Evolutionary conservation across 2,888 invertebrate genomes (phyloP).

Genomic region (Drosophila quinaria): DNA sequence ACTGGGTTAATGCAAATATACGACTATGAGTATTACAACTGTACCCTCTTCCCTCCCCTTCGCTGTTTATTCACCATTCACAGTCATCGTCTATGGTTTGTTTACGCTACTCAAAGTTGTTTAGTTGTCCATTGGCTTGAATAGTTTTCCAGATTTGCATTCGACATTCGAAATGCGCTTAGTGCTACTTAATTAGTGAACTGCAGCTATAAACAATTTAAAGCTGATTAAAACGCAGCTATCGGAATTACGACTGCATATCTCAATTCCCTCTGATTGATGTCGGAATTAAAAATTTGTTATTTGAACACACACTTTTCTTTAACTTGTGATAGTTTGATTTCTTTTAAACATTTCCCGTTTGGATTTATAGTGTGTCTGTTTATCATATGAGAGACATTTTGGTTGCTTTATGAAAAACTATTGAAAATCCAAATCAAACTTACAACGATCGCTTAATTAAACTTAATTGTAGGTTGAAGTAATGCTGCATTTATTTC

Average conservation of each 20-base stretch:
- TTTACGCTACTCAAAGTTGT: slow-evolving; percentile 17
- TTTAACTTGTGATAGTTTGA: neutral
- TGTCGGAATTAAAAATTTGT: slow-evolving; percentile 14
- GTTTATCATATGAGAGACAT: neutral
- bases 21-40: slow-evolving; percentile 35
- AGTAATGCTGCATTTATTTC: neutral
- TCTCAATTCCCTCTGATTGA: slow-evolving; percentile 13
- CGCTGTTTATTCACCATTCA: slow-evolving; percentile 19
- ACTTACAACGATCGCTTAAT: neutral
- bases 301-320: neutral
- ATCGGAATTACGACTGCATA: slow-evolving; percentile 1
- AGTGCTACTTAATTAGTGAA: slow-evolving; percentile 67
- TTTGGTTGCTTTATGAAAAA: neutral
- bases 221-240: slow-evolving; percentile 56
- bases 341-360: neutral
- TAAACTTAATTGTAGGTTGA: neutral
- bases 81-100: slow-evolving; percentile 20
- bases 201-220: slow-evolving; percentile 58
- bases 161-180: slow-evolving; percentile 54
- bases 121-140: slow-evolving; percentile 17
- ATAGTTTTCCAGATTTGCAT: slow-evolving; percentile 39
- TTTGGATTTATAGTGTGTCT: neutral
- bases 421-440: neutral
- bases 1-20: slow-evolving; percentile 81
- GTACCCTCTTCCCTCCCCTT: neutral